phyloP scores from a whole-genome alignment of 2,797 vertebrate species.

The Lycodopsis pacificus region DNA sequence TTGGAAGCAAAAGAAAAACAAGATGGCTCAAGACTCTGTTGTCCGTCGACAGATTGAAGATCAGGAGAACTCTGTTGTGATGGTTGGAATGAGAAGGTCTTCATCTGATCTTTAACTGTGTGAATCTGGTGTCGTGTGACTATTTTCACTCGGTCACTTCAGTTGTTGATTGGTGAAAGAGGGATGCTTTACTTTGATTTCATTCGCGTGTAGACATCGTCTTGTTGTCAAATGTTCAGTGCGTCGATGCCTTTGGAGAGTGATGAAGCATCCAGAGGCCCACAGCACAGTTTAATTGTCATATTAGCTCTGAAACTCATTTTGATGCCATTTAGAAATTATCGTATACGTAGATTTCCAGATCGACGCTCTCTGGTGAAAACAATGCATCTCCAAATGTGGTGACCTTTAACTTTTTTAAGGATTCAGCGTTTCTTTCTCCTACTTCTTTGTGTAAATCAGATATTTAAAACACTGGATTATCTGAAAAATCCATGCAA shows the following conservation, averaged over 20 bases:
- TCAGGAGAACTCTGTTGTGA: conserved; percentile 16
- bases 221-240: neutral
- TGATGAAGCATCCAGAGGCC: neutral
- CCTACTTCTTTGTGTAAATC: neutral
- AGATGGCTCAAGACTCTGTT: neutral
- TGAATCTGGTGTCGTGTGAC: neutral
- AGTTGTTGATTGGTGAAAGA: neutral
- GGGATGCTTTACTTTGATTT: neutral
- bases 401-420: neutral
- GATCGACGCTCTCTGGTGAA: neutral
- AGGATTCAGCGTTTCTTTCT: neutral
- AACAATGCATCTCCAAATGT: neutral
- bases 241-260: neutral
- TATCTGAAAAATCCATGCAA: neutral
- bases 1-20: conserved; percentile 16
- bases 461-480: neutral
- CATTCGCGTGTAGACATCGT: neutral
- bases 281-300: neutral
- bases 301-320: neutral
- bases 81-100: conserved; percentile 14
- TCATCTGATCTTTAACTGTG: neutral
- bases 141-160: neutral
- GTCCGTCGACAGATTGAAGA: neutral
- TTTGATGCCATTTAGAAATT: neutral
- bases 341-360: neutral